A percentile compares a stretch with the other conserved stretches of the same genome.
phyloP scores from a whole-genome alignment of 2,797 vertebrate species.

The Remorina albescens region DNA sequence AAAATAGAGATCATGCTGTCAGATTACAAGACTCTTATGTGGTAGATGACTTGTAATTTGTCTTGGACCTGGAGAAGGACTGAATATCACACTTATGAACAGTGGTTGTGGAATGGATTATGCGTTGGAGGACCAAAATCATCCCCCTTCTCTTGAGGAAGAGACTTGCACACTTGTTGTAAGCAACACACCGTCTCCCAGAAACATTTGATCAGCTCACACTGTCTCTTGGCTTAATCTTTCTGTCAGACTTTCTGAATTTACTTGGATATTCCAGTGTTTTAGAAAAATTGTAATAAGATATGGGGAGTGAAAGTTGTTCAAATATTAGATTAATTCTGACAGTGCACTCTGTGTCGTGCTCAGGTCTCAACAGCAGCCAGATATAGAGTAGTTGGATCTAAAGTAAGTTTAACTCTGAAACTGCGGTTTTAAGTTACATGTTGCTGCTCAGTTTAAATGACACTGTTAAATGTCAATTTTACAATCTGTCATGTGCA shows the following conservation, averaged over 20 bases:
- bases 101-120: constrained; percentile 58
- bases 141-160: constrained; percentile 31
- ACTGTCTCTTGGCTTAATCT: constrained; percentile 46
- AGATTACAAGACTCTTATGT: constrained; percentile 30
- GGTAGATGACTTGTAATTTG: constrained; percentile 28
- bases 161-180: constrained; percentile 57
- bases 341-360: constrained; percentile 21
- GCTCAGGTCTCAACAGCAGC: constrained; percentile 36
- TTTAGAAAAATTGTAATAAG: constrained; percentile 47
- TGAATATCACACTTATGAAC: constrained; percentile 64
- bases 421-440: constrained; percentile 58
- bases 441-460: constrained; percentile 76
- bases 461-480: constrained; percentile 62
- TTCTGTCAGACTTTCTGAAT: constrained; percentile 53
- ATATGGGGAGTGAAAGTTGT: constrained; percentile 45
- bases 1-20: constrained; percentile 33
- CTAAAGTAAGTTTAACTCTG: constrained; percentile 23
- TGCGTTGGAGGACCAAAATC: constrained; percentile 33
- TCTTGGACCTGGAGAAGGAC: constrained; percentile 66
- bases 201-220: constrained; percentile 46
- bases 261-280: constrained; percentile 61
- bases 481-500: constrained; percentile 65
- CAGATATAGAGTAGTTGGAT: constrained; percentile 29
- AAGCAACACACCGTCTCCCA: constrained; percentile 32
- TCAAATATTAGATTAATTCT: constrained; percentile 30